These are phyloP conservation scores for Channa maculata DNA, from an alignment of 2,113 vertebrate genomes.

Conservation along the genomic window DNA sequence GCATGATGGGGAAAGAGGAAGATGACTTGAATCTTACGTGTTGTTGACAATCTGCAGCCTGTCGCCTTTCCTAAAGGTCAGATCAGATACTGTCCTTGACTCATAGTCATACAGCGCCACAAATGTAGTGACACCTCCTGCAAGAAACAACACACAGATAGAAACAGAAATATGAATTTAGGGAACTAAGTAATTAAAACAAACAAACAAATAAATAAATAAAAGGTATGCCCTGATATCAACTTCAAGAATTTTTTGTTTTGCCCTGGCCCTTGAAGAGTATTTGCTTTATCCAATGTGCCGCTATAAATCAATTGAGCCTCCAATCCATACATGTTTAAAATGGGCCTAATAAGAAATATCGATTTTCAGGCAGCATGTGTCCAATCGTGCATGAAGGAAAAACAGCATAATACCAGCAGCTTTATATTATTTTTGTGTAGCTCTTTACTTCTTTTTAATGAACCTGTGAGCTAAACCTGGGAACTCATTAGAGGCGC, in stretches of 20 bases:
- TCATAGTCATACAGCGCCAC: constrained; percentile 98
- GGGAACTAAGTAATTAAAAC: constrained; percentile 22
- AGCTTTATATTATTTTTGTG: constrained; percentile 21
- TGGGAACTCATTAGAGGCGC: constrained; percentile 48
- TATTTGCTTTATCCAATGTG: not conserved
- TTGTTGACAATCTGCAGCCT: constrained; percentile 97
- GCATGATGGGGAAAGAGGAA: constrained; percentile 5
- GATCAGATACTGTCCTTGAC: constrained; percentile 92
- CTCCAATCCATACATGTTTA: not conserved
- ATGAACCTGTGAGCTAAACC: constrained; percentile 43
- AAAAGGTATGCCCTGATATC: too few species aligned
- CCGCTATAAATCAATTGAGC: constrained; percentile 21
- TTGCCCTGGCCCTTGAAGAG: constrained; percentile 1
- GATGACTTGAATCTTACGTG: constrained; percentile 88
- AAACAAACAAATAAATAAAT: too few species aligned
- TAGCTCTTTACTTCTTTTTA: constrained; percentile 28
- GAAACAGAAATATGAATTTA: constrained; percentile 27
- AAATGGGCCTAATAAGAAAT: constrained; percentile 47
- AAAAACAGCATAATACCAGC: constrained; percentile 38
- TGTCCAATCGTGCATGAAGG: constrained; percentile 36
- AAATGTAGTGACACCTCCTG: constrained; percentile 97
- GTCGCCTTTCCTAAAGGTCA: constrained; percentile 97
- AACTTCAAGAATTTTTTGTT: too few species aligned
- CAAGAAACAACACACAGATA: constrained; percentile 44
- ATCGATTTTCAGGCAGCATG: constrained; percentile 36